phyloP scores from a whole-genome alignment of 2,797 vertebrate species.

The Crocodylus rhombifer region DNA sequence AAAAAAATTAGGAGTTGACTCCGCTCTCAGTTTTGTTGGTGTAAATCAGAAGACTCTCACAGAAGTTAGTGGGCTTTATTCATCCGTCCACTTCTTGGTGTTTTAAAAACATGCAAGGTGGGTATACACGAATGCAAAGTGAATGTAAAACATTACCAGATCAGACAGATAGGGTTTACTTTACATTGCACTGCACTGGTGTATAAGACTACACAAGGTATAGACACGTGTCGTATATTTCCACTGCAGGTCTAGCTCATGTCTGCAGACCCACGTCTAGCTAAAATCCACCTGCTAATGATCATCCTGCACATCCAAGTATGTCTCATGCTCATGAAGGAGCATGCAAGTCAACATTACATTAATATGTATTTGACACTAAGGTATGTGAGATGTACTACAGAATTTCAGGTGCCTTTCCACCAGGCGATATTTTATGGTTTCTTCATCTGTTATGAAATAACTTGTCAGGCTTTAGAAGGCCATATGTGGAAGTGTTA shows the following conservation, averaged over 20 bases:
- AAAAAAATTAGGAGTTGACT: slow-evolving; percentile 34
- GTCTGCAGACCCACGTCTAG: background rate
- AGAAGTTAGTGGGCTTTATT: background rate
- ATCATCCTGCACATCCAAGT: background rate
- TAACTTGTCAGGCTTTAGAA: too few species aligned
- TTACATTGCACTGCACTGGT: background rate
- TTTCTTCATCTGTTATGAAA: too few species aligned
- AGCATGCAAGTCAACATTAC: background rate
- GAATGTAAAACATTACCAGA: background rate
- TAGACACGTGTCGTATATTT: background rate
- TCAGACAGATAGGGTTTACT: background rate
- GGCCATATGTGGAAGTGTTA: background rate
- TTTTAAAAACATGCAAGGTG: background rate
- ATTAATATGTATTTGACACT: background rate
- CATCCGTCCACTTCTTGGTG: rapidly evolving
- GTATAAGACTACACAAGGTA: background rate
- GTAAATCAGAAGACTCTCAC: slow-evolving; percentile 4
- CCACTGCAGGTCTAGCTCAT: background rate
- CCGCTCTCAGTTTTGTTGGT: background rate
- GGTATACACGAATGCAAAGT: background rate
- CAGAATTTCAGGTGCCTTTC: background rate
- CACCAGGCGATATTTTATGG: background rate
- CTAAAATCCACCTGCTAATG: background rate
- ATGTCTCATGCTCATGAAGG: too few species aligned
- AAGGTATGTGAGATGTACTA: background rate